Percentiles rank a stretch among this genome's conserved stretches.
These are phyloP conservation scores for Saccostrea cuccullata DNA, from an alignment of 1,140 invertebrate species.

Conservation along the genomic window DNA sequence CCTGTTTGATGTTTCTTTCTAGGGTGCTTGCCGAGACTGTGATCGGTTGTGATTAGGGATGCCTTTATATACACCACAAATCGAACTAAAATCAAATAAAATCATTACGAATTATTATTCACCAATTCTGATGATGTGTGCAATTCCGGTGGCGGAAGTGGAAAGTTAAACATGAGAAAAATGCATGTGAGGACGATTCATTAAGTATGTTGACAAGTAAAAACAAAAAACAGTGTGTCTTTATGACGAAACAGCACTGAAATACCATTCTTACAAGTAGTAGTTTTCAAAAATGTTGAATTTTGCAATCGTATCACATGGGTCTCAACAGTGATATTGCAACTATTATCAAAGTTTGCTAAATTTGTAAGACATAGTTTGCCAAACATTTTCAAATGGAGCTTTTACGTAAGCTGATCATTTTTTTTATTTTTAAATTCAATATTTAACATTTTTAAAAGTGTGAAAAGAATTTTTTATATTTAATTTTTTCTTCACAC, in stretches of 20 bases:
- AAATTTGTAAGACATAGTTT: too few species aligned
- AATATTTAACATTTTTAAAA: too few species aligned
- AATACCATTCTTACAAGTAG: neutral
- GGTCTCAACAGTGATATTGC: neutral
- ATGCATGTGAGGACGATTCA: neutral
- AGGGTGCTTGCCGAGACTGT: neutral
- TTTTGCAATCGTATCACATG: neutral
- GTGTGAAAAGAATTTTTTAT: too few species aligned
- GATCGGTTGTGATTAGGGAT: neutral
- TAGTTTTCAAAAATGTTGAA: neutral
- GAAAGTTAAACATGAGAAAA: conserved; percentile 7
- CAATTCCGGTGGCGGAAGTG: neutral
- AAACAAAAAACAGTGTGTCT: neutral
- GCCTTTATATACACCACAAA: neutral
- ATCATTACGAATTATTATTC: neutral
- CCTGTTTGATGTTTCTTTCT: neutral
- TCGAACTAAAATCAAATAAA: neutral
- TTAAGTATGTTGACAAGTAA: neutral
- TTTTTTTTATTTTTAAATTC: too few species aligned
- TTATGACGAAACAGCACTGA: neutral
- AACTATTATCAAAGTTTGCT: neutral
- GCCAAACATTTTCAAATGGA: too few species aligned
- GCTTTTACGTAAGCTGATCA: too few species aligned
- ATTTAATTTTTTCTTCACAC: too few species aligned
- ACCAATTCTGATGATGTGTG: neutral